Base-by-base conservation (phyloP, 2,888 invertebrate genomes). In the Dynastes maya region DNA sequence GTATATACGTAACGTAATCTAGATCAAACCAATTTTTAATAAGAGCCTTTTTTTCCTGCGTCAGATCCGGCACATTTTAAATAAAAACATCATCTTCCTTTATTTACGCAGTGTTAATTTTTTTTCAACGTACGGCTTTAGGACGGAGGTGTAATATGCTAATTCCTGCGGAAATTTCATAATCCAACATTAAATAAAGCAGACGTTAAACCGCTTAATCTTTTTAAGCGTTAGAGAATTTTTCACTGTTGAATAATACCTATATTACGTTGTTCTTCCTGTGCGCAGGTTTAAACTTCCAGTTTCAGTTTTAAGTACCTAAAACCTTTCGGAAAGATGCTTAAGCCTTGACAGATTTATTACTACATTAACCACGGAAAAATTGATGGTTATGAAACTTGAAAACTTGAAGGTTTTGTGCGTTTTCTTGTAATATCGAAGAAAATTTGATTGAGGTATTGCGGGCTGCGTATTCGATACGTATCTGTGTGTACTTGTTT, bases 121-220 rank as follows among this genome's bases (percentile, higher is more conserved):
- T 58, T 61, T 27, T 61, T 61, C 61, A 61, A 9, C 61, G 61
- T 22, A 29, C 5, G 5, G 6, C 63, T 27, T 11, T 29, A 9
- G 63, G 13, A 11, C 32, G 11, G 63, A 29, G 27, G 29, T 63
- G 22, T 63, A 63, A 63, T 63, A 63, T 63, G 63, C 63, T 63
- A 63, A 63, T 63, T 63, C 63, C 63, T 63, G 32, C 63, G 63
- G 63, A 63, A 63, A 63, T 63, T 63, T 63, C 63, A 63, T 63
- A 63, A 63, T 63, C 63, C 63, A 29, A 11, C 63, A 13, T 63
- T 63, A 63, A 63, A 63, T 63, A 63, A 63, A 63, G 32, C 63
- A 63, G 63, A 63, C 63, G 63, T 29, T 29, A 32, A 63, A 32
- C 63, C 32, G 63, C 32, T 29, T 63, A 63, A 63, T 63, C 63